Evolutionary conservation across 2,797 vertebrate genomes (phyloP).

Genomic region (Vultur gryphus): DNA sequence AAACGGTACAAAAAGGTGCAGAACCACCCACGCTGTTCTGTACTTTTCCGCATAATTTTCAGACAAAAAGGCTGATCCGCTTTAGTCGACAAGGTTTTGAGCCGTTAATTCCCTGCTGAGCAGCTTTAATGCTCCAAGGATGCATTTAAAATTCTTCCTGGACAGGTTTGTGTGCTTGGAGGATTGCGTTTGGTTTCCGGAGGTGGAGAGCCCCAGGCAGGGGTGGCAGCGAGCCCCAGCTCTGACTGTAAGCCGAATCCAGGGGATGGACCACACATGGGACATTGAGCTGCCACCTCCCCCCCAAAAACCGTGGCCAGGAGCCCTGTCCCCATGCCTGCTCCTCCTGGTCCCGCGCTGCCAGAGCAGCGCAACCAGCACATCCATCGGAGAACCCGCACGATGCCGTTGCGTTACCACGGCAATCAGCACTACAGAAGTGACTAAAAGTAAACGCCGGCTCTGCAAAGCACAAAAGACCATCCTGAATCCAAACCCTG

Average conservation of each 20-base stretch:
- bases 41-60: neutral
- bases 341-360: neutral
- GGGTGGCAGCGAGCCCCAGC: neutral
- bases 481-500: neutral
- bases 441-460: neutral
- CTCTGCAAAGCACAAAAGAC: neutral
- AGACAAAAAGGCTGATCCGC: neutral
- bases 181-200: neutral
- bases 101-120: neutral
- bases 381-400: fast-evolving
- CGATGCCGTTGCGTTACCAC: neutral
- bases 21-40: neutral
- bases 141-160: neutral
- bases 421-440: neutral
- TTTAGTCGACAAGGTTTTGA: neutral
- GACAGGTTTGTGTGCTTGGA: neutral
- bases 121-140: neutral
- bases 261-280: fast-evolving
- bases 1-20: neutral
- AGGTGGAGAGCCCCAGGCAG: fast-evolving
- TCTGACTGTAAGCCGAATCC: fast-evolving
- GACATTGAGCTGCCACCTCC: fast-evolving
- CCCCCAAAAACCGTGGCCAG: fast-evolving
- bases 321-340: neutral
- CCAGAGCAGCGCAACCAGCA: neutral